Conservation (phyloP, 2,888 invertebrate species). For the Prosopocoilus inquinatus region DNA sequence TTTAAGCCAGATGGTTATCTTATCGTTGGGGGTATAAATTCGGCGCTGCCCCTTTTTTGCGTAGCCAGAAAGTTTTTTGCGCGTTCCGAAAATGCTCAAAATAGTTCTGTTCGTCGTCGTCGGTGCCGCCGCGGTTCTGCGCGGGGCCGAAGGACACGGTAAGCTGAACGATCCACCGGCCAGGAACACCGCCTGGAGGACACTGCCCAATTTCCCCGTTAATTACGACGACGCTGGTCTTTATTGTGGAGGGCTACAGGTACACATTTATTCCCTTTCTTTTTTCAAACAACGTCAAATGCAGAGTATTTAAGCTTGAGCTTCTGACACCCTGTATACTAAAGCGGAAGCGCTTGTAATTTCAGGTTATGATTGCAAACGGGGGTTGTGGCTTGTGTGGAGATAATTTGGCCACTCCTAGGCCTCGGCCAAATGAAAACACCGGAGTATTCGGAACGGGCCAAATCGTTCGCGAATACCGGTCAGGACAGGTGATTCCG, state of each 20-base stretch:
- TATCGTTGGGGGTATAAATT: no score
- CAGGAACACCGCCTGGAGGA: conserved; percentile 55
- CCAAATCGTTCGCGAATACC: conserved; percentile 44
- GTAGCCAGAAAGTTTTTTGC: no score
- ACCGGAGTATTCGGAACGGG: conserved; percentile 51
- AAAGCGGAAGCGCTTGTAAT: background rate
- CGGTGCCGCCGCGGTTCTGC: background rate
- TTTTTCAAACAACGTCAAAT: no score
- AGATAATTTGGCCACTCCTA: conserved; percentile 41
- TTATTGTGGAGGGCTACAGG: conserved; percentile 53
- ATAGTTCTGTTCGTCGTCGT: background rate
- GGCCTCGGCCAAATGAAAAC: conserved; percentile 49
- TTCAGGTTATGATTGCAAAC: conserved; percentile 14
- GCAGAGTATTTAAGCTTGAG: no score
- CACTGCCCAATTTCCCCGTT: conserved; percentile 46
- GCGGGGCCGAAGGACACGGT: conserved; percentile 50
- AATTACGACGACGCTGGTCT: conserved; percentile 55
- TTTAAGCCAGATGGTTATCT: no score
- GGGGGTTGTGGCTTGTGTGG: conserved; percentile 49
- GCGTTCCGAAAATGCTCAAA: no score
- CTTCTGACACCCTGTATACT: no score
- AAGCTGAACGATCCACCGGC: conserved; percentile 54
- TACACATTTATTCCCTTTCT: no score
- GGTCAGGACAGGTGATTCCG: conserved; percentile 38
- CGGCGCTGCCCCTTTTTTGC: no score